Percentiles rank a stretch among this genome's conserved stretches.
Conservation (phyloP, 1,140 invertebrate species). For the Wasmannia auropunctata region DNA sequence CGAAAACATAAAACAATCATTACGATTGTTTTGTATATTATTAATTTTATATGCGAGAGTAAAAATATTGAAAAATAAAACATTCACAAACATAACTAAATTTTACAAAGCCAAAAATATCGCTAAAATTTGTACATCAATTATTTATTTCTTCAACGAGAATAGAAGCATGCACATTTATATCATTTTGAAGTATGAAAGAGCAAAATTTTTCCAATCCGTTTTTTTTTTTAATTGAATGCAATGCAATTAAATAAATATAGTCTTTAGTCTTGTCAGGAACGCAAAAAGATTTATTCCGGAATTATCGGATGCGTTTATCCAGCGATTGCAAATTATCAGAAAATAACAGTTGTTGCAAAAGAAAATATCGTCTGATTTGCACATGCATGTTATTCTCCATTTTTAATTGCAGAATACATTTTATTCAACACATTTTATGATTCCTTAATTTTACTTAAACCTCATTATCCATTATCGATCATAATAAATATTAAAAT, state of each 20-base stretch:
- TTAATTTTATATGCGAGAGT: neutral
- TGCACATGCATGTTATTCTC: neutral
- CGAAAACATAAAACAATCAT: neutral
- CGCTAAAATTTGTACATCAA: neutral
- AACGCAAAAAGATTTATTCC: neutral
- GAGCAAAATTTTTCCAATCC: neutral
- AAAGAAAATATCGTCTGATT: conserved; percentile 14
- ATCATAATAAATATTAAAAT: neutral
- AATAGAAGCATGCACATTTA: neutral
- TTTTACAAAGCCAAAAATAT: neutral
- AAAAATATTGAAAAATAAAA: no score
- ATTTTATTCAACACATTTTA: neutral
- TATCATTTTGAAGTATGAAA: neutral
- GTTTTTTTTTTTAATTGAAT: conserved; percentile 10
- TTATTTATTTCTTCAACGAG: neutral
- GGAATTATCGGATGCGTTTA: neutral
- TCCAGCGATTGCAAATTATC: neutral
- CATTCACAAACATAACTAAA: neutral
- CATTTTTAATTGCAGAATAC: neutral
- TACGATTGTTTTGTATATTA: neutral
- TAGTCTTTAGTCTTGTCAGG: neutral
- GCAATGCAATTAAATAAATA: neutral
- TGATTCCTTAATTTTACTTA: neutral
- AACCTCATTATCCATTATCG: neutral
- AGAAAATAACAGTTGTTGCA: neutral